A percentile compares a stretch with the other conserved stretches of the same genome.
Conservation (phyloP, 2,113 vertebrate species). For the Oriolus oriolus region DNA sequence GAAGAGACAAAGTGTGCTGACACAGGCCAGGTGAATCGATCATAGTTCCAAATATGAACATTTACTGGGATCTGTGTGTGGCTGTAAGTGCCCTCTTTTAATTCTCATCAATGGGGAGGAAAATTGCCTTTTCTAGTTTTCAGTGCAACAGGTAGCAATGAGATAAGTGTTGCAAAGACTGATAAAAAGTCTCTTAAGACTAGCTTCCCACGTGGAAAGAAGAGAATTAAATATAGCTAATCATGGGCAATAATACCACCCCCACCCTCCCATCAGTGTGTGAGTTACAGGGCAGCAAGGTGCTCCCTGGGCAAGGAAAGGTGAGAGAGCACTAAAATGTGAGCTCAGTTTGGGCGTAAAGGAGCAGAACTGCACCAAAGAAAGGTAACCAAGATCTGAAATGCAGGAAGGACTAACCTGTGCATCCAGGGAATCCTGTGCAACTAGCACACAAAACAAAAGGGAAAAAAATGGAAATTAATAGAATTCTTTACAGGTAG, state of each 20-base stretch:
- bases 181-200: neutral
- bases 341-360: neutral
- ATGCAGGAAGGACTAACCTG: neutral
- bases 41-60: neutral
- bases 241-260: neutral
- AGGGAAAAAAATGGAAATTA: neutral
- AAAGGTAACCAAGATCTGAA: neutral
- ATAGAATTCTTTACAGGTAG: neutral
- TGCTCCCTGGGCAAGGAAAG: neutral
- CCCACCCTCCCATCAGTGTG: neutral
- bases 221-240: neutral
- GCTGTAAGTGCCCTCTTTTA: neutral
- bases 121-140: neutral
- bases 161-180: neutral
- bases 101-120: neutral
- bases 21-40: neutral
- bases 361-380: neutral
- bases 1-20: neutral
- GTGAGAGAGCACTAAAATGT: neutral
- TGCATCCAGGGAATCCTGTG: neutral
- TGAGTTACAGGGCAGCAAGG: neutral
- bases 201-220: neutral
- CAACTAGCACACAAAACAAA: neutral
- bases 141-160: neutral
- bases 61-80: neutral